Evolutionary conservation across 1,140 invertebrate genomes (phyloP).

Genomic region (Musca vetustissima): DNA sequence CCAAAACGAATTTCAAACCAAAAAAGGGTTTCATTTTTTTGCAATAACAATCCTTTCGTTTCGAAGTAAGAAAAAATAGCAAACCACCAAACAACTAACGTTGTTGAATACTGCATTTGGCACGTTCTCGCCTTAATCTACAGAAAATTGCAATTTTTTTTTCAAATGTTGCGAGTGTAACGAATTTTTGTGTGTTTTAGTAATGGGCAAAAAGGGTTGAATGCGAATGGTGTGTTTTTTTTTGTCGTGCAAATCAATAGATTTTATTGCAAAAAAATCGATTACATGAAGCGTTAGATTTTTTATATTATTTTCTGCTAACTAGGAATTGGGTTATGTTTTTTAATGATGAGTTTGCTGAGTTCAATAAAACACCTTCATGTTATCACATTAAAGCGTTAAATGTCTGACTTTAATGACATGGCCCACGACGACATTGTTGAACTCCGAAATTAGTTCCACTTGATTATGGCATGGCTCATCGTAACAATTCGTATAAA

Average conservation of each 20-base stretch:
- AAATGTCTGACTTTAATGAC: background rate
- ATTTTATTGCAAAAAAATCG: background rate
- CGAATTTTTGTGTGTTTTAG: background rate
- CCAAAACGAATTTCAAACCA: slow-evolving; percentile 45
- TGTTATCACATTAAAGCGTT: slow-evolving; percentile 19
- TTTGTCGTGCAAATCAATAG: background rate
- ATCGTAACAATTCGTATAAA: no score
- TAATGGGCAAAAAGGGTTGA: slow-evolving; percentile 5
- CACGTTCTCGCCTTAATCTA: background rate
- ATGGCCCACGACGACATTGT: no score
- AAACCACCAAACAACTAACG: no score
- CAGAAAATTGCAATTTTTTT: background rate
- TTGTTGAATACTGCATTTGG: no score
- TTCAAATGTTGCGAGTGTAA: background rate
- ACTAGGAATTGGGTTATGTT: no score
- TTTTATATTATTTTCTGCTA: background rate
- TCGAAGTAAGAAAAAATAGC: no score
- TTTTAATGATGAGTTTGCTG: no score
- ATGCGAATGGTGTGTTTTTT: no score
- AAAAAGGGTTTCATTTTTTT: background rate
- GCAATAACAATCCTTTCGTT: no score
- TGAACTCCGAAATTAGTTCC: no score
- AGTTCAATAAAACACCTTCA: background rate
- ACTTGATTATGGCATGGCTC: no score
- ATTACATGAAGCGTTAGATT: slow-evolving; percentile 4